Percentiles rank a stretch among this genome's conserved stretches.
These are phyloP conservation scores for Vanessa cardui DNA, from an alignment of 2,888 invertebrate genomes.

Conservation along the genomic window DNA sequence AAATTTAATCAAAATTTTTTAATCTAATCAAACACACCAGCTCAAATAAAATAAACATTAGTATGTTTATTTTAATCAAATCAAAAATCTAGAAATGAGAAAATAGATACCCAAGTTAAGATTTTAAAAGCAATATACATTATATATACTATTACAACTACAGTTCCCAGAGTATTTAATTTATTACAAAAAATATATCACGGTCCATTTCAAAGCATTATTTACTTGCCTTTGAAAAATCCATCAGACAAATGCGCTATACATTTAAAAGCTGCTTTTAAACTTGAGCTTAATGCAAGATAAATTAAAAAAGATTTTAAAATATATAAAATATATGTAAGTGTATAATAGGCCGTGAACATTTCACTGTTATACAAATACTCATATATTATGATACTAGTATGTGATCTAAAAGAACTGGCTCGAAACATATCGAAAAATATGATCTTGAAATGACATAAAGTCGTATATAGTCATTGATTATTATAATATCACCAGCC, in stretches of 20 bases:
- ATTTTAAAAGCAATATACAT: constrained; percentile 9
- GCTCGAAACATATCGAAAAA: too few relatives aligned
- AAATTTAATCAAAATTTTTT: too few relatives aligned
- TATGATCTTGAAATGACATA: too few relatives aligned
- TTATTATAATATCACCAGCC: too few relatives aligned
- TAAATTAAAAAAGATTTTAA: constrained; percentile 26
- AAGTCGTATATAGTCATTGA: too few relatives aligned
- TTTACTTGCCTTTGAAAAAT: constrained; percentile 34
- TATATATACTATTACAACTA: constrained; percentile 1
- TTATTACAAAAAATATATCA: constrained; percentile 22
- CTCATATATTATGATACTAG: too few relatives aligned
- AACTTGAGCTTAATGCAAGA: constrained; percentile 36
- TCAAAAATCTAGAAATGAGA: background rate
- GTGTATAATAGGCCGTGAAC: background rate
- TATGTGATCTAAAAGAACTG: too few relatives aligned
- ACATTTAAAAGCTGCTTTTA: constrained; percentile 36
- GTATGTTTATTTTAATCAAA: too few relatives aligned
- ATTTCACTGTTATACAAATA: background rate
- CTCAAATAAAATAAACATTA: background rate
- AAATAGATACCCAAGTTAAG: background rate
- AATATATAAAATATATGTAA: constrained; percentile 6
- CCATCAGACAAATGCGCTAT: constrained; percentile 34
- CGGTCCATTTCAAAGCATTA: constrained; percentile 22
- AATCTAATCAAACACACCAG: background rate
- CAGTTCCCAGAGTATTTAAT: constrained; percentile 13